Base-by-base conservation (phyloP, 2,888 invertebrate species). In the Mayetiola destructor region DNA sequence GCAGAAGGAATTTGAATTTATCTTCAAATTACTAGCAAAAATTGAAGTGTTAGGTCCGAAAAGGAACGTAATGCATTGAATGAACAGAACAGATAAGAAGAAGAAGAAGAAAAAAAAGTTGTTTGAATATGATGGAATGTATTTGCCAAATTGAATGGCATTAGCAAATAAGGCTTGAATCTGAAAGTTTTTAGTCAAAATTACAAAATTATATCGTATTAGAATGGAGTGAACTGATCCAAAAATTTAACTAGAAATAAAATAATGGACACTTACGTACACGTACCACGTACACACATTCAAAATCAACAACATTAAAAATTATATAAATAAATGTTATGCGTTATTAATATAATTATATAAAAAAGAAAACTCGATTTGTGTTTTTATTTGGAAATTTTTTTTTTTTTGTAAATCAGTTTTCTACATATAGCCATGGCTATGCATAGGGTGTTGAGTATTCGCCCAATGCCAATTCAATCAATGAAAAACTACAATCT, bases 391-490 rank as follows among this genome's bases (percentile, higher is more conserved):
- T 62, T 62, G 1, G 62, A 64, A n/a, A n/a, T n/a, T n/a, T 0
- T 66, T 65, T 52, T 75, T 68, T 1, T 67, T 39, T 18, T 64
- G n/a, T 30, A 21, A 18, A 9, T 32, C 32, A 32, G 37, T 9
- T 37, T 37, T 37, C 5, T 37, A 37, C 32, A 6, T 32, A 32
- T 12, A 32, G 32, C 32, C 12, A n/a, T n/a, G n/a, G n/a, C n/a
- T n/a, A n/a, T n/a, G n/a, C n/a, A n/a, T 56, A 57, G 12, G 57
- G 63, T 2, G 64, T 60, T 14, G 65, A 65, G 61, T 70, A 69
- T 35, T 67, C 75, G 3, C 85, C 85, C 62, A 84, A 72, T 4
- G 82, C 84, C 68, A 84, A 68, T 64, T 86, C 84, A 55, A 87
- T 75, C 60, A 87, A 67, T 0, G 87, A 87, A 63, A 87, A 75